Evolutionary conservation across 2,888 invertebrate genomes (phyloP), one percentile per base, ranked within the genome.

Genomic region (Sminthurinus aureus): DNA sequence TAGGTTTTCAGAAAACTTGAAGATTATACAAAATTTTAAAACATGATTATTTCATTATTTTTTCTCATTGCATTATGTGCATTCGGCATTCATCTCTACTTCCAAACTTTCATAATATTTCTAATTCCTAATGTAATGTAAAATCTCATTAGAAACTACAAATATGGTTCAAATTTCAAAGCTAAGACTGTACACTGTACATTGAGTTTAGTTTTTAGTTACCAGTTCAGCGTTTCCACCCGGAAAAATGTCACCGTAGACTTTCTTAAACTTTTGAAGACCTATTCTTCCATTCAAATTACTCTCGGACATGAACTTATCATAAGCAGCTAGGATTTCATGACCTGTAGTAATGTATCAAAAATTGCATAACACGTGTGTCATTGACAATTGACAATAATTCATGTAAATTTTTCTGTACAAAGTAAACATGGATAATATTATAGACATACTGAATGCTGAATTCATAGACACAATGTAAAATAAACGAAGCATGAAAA

Each of bases 1-100:
- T 15, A 81, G 15, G 6, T 74, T 58, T n/a, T 81, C 81, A 18
- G 81, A 52, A 71, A 81, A 81, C 81, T 81, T 66, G 4, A 76
- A 76, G 0, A 75, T 13, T 38, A 18, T 3, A 26, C 8, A 26
- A 9, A 73, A 26, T 9, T 24, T 73, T 26, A 73, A 26, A 13
- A 73, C 18, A 8, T 1, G 15, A 64, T 64, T 64, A 18, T 64
- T 64, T 38, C 18, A 8, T 1, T 0, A 64, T 64, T 64, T 4
- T 64, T 64, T 38, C 3, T 38, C 6, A 38, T 38, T 38, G 38
- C 6, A 38, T 38, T 38, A 38, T 6, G 38, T 1, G 6, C 6
- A 4, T 38, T 38, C 38, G 1, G 6, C 38, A 38, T 38, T n/a
- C n/a, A 64, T 64, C n/a, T 64, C 9, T n/a, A n/a, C n/a, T 38